Base-by-base conservation (phyloP, 2,113 vertebrate genomes). In the Callionymus lyra region DNA sequence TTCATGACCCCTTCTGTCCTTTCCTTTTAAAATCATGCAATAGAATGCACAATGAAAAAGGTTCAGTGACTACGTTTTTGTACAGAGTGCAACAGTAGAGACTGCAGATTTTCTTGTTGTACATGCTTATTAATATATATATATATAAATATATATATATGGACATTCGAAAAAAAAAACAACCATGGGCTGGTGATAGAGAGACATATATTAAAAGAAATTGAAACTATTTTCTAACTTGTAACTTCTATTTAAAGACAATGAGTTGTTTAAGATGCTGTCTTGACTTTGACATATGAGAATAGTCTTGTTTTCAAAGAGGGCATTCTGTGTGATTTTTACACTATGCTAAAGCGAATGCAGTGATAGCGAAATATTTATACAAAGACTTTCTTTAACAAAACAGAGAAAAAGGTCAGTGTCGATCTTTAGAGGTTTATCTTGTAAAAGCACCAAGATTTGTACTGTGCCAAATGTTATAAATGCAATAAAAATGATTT, bases 161-260 rank as follows among this genome's bases (percentile, higher is more conserved):
- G 78, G 75, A 81, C 72, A 77, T 66, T 72, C 71, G 76, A 71
- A 80, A 75, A 81, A 71, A 70, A 81, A 89, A 89, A 86, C 83
- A 88, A 86, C 86, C 84, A 86, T 87, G 87, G 88, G 87, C 88
- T 91, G 87, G 87, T 88, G 81, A 82, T 76, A 88, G 84, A 91
- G 82, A 89, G 87, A 83, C 82, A 88, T 86, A 90, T 91, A 90
- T 91, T 86, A 90, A 82, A 76, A 68, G 70, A 80, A 90, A 87
- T 77, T 79, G 63, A 83, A 89, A 88, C 88, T 92, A 89, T 93
- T 93, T 93, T 91, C 88, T 91, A 91, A 92, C 87, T 90, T 89
- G 88, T 89, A 91, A 89, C 82, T 90, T 88, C 83, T 90, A 90
- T 92, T 91, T 88, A 90, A 90, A 88, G 21, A 81, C 68, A 63